These are phyloP conservation scores for Formica aserva DNA, from an alignment of 2,888 invertebrate genomes.

Conservation along the genomic window DNA sequence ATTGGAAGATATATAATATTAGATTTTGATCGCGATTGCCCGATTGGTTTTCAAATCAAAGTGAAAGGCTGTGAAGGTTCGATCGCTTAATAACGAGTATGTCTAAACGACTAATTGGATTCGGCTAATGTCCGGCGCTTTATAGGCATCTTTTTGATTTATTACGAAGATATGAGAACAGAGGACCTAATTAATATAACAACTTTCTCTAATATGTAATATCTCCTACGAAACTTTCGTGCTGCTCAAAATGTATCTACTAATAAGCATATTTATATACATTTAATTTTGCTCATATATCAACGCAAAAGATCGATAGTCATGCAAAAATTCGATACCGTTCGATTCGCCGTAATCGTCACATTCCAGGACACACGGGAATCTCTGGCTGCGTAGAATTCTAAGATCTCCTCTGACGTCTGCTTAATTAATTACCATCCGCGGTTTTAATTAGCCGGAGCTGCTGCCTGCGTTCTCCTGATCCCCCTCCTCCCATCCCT, in stretches of 20 bases:
- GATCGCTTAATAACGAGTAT: constrained; percentile 39
- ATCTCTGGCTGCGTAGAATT: constrained; percentile 82
- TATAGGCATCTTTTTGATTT: constrained; percentile 20
- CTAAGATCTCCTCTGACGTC: constrained; percentile 84
- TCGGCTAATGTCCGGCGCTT: constrained; percentile 37
- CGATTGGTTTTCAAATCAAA: constrained; percentile 41
- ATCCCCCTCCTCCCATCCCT: constrained; percentile 9
- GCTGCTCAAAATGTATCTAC: background rate
- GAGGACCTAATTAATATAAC: constrained; percentile 46
- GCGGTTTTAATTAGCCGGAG: constrained; percentile 85
- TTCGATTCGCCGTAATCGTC: constrained; percentile 66
- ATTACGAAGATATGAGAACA: constrained; percentile 34
- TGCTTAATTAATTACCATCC: constrained; percentile 86
- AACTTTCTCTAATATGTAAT: constrained; percentile 47
- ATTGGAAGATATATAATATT: constrained; percentile 33
- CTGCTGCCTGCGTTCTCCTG: constrained; percentile 72
- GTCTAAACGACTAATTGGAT: constrained; percentile 53
- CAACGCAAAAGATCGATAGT: constrained; percentile 28
- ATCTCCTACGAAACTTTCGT: constrained; percentile 11
- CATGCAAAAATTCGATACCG: constrained; percentile 49
- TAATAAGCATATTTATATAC: background rate
- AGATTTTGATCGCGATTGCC: constrained; percentile 45
- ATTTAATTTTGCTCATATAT: constrained; percentile 16
- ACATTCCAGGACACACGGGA: constrained; percentile 76
- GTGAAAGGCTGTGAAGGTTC: constrained; percentile 40